phyloP scores from a whole-genome alignment of 1,140 invertebrate species.

The Phocides pigmalion region DNA sequence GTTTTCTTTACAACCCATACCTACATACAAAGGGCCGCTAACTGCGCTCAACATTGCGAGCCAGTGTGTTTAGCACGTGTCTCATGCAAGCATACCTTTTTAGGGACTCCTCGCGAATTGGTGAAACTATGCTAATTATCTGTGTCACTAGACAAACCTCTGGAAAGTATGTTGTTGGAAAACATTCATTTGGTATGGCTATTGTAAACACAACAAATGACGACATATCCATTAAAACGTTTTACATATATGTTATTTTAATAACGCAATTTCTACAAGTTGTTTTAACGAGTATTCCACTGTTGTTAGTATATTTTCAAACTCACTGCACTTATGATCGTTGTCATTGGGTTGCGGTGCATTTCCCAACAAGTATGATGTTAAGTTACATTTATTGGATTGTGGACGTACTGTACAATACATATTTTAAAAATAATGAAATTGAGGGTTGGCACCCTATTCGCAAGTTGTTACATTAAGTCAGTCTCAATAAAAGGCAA shows the following conservation, averaged over 20 bases:
- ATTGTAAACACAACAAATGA: slow-evolving; percentile 18
- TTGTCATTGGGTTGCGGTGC: not conserved
- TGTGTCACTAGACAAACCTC: slow-evolving; percentile 36
- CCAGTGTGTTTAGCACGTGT: slow-evolving; percentile 57
- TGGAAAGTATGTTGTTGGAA: slow-evolving; percentile 36
- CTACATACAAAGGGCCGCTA: slow-evolving; percentile 59
- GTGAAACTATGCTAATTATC: slow-evolving; percentile 64
- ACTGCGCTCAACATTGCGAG: slow-evolving; percentile 2
- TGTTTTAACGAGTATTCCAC: not conserved
- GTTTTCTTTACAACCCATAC: slow-evolving; percentile 26
- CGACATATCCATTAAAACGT: not conserved
- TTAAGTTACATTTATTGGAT: not conserved
- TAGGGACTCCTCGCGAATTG: slow-evolving; percentile 59
- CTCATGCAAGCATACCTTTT: slow-evolving; percentile 51
- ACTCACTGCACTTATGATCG: not conserved
- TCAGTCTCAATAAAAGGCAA: slow-evolving; percentile 57
- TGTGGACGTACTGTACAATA: not conserved
- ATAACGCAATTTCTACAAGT: not conserved
- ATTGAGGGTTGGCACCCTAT: slow-evolving; percentile 46
- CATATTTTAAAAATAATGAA: not conserved
- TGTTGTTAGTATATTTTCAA: not conserved
- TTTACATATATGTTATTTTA: not conserved
- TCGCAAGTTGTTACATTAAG: slow-evolving; percentile 55
- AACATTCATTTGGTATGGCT: slow-evolving; percentile 20
- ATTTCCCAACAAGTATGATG: slow-evolving; percentile 1